phyloP scores from a whole-genome alignment of 2,113 vertebrate genomes.

The Xenopus laevis region DNA sequence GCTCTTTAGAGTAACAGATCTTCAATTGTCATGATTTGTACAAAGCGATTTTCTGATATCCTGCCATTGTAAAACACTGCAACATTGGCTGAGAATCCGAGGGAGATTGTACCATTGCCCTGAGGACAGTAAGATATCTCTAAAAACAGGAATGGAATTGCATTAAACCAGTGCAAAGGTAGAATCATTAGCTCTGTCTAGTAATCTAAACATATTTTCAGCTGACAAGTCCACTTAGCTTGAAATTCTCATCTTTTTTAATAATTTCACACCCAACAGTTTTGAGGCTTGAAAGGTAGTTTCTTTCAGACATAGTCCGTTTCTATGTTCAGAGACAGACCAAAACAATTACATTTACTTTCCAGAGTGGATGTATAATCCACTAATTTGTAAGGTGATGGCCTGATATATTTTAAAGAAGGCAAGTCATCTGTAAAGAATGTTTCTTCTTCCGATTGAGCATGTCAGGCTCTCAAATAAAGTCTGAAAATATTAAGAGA shows the following conservation, averaged over 20 bases:
- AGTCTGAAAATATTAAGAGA: slow-evolving; percentile 9
- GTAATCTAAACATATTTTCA: not conserved
- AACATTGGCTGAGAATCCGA: not conserved
- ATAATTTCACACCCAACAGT: not conserved
- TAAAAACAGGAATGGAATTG: not conserved
- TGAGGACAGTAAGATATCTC: not conserved
- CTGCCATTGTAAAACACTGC: no score
- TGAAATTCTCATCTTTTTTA: not conserved
- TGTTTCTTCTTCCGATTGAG: slow-evolving; percentile 2
- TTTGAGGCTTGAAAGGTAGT: not conserved
- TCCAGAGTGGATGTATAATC: slow-evolving; percentile 15
- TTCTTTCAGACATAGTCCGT: not conserved
- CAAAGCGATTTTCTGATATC: no score
- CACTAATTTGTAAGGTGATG: slow-evolving; percentile 5
- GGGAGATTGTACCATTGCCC: not conserved
- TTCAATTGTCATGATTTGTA: no score
- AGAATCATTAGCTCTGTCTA: not conserved
- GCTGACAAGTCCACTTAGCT: not conserved
- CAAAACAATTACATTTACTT: slow-evolving; percentile 12
- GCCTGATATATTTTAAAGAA: slow-evolving; percentile 4
- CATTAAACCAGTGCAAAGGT: not conserved
- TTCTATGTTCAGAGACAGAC: slow-evolving; percentile 1
- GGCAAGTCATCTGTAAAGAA: slow-evolving; percentile 3
- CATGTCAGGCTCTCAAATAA: slow-evolving; percentile 3
- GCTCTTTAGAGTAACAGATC: no score